Evolutionary conservation across 2,113 vertebrate genomes (phyloP).

Genomic region (Ibidorhyncha struthersii): DNA sequence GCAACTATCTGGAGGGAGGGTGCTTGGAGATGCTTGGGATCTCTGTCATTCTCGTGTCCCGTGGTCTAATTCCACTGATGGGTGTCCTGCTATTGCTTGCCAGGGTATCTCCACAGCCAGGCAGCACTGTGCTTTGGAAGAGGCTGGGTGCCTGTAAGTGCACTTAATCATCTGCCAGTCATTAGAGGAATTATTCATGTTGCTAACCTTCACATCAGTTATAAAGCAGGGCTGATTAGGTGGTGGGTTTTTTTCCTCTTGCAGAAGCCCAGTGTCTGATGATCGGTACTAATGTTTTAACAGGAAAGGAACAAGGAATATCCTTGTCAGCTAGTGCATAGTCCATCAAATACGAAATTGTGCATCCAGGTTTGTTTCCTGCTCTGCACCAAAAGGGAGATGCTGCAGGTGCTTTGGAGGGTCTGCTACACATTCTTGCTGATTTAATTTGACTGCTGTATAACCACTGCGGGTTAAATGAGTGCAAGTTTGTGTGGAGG

Average conservation of each 20-base stretch:
- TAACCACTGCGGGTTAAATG: neutral
- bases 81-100: neutral
- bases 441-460: neutral
- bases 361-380: neutral
- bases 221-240: neutral
- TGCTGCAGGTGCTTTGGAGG: neutral
- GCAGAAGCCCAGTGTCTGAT: neutral
- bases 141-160: neutral
- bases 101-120: neutral
- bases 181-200: neutral
- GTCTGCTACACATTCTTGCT: neutral
- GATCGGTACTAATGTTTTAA: neutral
- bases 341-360: neutral
- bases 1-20: neutral
- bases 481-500: neutral
- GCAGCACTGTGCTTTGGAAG: neutral
- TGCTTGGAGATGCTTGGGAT: neutral
- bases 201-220: neutral
- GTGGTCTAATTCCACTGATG: neutral
- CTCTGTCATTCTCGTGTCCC: neutral
- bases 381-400: fast-evolving
- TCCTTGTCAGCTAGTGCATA: neutral
- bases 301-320: neutral
- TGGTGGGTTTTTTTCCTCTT: neutral
- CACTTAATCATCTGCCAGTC: neutral